A percentile compares a stretch with the other conserved stretches of the same genome.
These are phyloP conservation scores for Caenorhabditis remanei DNA, from an alignment of 1,140 invertebrate species.

Conservation along the genomic window DNA sequence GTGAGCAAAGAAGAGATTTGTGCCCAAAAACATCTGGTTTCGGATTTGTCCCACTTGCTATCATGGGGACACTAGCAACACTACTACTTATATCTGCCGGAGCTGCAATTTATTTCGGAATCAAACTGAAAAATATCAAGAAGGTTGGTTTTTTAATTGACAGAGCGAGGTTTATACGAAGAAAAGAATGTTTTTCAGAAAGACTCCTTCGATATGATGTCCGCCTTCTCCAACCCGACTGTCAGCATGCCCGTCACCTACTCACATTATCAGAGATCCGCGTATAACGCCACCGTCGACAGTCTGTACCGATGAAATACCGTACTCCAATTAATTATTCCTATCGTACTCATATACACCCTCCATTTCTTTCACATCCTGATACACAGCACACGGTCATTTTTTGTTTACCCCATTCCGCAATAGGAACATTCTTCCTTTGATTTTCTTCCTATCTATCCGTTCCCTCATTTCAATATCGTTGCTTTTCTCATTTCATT, in stretches of 20 bases:
- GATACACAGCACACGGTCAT: conserved; percentile 45
- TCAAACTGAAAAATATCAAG: conserved; percentile 6
- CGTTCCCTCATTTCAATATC: not conserved
- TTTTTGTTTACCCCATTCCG: conserved; percentile 19
- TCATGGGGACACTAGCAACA: not conserved
- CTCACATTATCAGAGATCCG: conserved; percentile 24
- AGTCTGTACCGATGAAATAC: conserved; percentile 41
- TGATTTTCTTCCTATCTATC: not conserved
- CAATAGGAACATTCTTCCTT: not conserved
- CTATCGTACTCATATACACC: not conserved
- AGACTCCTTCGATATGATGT: conserved; percentile 30
- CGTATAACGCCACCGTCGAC: conserved; percentile 36
- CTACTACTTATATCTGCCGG: not conserved
- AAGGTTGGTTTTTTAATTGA: not conserved
- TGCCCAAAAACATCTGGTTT: not conserved
- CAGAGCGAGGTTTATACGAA: not conserved
- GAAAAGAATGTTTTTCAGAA: not conserved
- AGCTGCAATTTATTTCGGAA: conserved; percentile 11
- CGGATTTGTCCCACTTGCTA: not conserved
- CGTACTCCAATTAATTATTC: not conserved
- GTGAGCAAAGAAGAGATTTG: conserved; percentile 5
- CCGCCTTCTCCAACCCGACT: conserved; percentile 33
- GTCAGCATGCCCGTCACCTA: conserved; percentile 35
- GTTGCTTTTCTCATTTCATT: not conserved
- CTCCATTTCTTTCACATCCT: conserved; percentile 33